Base-by-base conservation (phyloP, 2,888 invertebrate species). In the Plagiodera versicolora region DNA sequence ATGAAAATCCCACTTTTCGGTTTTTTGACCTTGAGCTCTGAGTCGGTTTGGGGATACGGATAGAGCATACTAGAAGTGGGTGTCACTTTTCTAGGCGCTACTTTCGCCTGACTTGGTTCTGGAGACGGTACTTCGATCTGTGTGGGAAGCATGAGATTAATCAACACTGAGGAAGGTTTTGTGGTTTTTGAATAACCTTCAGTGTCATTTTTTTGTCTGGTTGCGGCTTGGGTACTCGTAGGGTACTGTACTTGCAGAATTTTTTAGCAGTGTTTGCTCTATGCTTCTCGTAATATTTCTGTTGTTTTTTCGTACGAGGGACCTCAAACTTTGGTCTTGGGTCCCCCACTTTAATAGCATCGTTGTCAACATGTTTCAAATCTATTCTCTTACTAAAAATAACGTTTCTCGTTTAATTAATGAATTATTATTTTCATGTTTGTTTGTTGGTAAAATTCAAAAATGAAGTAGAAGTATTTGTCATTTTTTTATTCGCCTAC, bases 1-100 rank as follows among this genome's bases (percentile, higher is more conserved):
- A 80, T 71, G 58, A 75, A 67, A 51, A 80, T 78, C 1, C 79
- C 79, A 64, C 79, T 80, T 66, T 75, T 77, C 0, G 79, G 79
- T 64, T 77, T 73, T 51, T 71, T 71, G n/a, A 73, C 32, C 9
- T 70, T 67, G 6, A 80, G 60, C 14, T 75, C 69, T 1, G 72
- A 70, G 14, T 61, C 58, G 0, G 71, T 67, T n/a, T 74, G 79
- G 2, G 72, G 72, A 18, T 74, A 67, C 0, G 79, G 79, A 49
- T 75, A 75, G 1, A 75, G 55, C 56, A 67, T 67, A 47, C 75
- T 77, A 0, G 74, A 63, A 0, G 74, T 72, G 0, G 75, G 67
- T 0, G 78, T 77, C 1, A 74, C 72, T 61, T 65, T 72, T 28
- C 70, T 67, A 3, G 76, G 75, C 3, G 70, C 52, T 0, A 79